A percentile compares a stretch with the other conserved stretches of the same genome.
phyloP scores from a whole-genome alignment of 1,140 invertebrate genomes.

The Nixonia krombeini region DNA sequence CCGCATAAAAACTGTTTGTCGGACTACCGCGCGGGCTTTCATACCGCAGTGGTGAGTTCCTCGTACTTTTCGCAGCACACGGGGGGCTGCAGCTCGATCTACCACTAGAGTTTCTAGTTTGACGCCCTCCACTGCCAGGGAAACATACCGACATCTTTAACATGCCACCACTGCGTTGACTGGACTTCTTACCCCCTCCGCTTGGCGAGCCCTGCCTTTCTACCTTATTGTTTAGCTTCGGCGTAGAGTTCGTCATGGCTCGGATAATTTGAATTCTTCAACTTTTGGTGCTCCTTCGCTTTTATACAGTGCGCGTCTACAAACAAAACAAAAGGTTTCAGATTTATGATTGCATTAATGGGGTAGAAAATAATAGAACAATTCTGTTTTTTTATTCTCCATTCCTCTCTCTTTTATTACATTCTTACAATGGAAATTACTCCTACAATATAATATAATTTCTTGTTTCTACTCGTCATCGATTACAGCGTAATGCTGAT shows the following conservation, averaged over 20 bases:
- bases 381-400: too few relatives aligned
- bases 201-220: constrained; percentile 64
- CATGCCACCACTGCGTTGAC: constrained; percentile 10
- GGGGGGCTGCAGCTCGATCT: constrained; percentile 57
- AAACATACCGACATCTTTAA: constrained; percentile 31
- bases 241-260: constrained; percentile 68
- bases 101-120: constrained; percentile 20
- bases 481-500: too few relatives aligned
- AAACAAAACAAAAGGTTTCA: constrained; percentile 4
- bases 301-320: constrained; percentile 22
- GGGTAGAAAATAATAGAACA: not conserved
- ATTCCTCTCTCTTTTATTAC: too few relatives aligned
- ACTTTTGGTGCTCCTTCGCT: constrained; percentile 7
- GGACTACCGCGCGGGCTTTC: constrained; percentile 64
- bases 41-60: constrained; percentile 50
- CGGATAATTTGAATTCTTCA: constrained; percentile 12
- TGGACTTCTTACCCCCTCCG: constrained; percentile 50
- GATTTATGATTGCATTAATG: not conserved
- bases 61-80: constrained; percentile 41
- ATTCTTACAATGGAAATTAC: too few relatives aligned
- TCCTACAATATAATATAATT: too few relatives aligned
- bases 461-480: too few relatives aligned
- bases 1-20: constrained; percentile 73
- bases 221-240: constrained; percentile 62
- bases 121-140: constrained; percentile 12